A percentile compares a stretch with the other conserved stretches of the same genome.
Evolutionary conservation across 1,140 invertebrate species (phyloP).

Genomic region (Sitodiplosis mosellana): DNA sequence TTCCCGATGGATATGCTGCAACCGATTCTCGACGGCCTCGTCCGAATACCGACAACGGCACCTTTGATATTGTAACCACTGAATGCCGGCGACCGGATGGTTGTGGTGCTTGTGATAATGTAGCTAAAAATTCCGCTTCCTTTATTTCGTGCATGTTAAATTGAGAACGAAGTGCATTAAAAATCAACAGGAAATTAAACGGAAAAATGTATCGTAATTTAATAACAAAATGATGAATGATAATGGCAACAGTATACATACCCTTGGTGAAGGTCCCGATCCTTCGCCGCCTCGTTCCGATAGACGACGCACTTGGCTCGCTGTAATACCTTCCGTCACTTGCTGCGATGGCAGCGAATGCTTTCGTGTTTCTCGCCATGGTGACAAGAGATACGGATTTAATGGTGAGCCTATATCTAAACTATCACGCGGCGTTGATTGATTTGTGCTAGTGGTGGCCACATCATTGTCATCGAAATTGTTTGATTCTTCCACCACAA

Average conservation of each 20-base stretch:
- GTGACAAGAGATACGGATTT: slow-evolving; percentile 60
- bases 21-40: slow-evolving; percentile 58
- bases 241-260: no score
- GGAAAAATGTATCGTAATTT: no score
- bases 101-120: slow-evolving; percentile 50
- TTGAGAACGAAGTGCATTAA: no score
- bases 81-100: slow-evolving; percentile 59
- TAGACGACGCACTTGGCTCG: slow-evolving; percentile 59
- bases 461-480: no score
- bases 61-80: slow-evolving; percentile 63
- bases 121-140: slow-evolving; percentile 57
- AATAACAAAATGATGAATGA: no score
- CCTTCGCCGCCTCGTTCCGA: slow-evolving; percentile 58
- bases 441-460: no score
- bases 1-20: slow-evolving; percentile 28
- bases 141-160: slow-evolving; percentile 12
- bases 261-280: slow-evolving; percentile 29
- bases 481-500: no score
- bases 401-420: slow-evolving; percentile 53
- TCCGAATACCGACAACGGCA: slow-evolving; percentile 52
- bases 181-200: no score
- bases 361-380: slow-evolving; percentile 53
- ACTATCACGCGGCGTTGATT: slow-evolving; percentile 31
- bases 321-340: slow-evolving; percentile 64
- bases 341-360: slow-evolving; percentile 63